Conservation (phyloP, 1,140 invertebrate genomes). For the Notospermus geniculatus region DNA sequence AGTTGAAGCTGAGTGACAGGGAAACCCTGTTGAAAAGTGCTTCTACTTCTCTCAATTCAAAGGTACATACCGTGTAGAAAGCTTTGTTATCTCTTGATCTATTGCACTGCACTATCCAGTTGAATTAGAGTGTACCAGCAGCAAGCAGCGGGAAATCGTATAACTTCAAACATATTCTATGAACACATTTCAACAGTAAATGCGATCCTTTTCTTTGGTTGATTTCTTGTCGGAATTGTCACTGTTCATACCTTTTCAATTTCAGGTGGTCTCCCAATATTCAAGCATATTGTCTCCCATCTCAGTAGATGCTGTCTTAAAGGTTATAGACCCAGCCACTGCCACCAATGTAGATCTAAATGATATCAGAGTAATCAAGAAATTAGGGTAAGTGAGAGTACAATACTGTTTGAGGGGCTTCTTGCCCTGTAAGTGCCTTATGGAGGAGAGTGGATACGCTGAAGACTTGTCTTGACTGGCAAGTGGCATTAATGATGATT, state of each 20-base stretch:
- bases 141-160: too few species aligned
- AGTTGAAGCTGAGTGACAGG: conserved; percentile 83
- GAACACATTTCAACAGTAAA: background rate
- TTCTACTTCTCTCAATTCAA: conserved; percentile 96
- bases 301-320: conserved; percentile 94
- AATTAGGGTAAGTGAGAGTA: conserved; percentile 68
- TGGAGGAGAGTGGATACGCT: too few species aligned
- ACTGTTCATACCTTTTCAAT: too few species aligned
- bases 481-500: background rate
- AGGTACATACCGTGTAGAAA: conserved; percentile 61
- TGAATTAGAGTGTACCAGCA: too few species aligned
- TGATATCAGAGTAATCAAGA: conserved; percentile 94
- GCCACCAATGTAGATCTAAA: conserved; percentile 70
- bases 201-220: too few species aligned
- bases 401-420: too few species aligned
- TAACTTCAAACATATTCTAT: background rate
- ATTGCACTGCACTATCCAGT: too few species aligned
- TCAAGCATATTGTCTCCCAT: conserved; percentile 91
- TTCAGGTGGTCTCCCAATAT: conserved; percentile 93
- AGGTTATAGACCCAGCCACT: conserved; percentile 70
- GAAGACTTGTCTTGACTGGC: too few species aligned
- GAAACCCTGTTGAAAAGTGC: conserved; percentile 90
- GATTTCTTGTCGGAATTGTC: too few species aligned
- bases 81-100: background rate
- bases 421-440: too few species aligned